Conservation (phyloP, 2,113 vertebrate species). For the Callocephalon fimbriatum region DNA sequence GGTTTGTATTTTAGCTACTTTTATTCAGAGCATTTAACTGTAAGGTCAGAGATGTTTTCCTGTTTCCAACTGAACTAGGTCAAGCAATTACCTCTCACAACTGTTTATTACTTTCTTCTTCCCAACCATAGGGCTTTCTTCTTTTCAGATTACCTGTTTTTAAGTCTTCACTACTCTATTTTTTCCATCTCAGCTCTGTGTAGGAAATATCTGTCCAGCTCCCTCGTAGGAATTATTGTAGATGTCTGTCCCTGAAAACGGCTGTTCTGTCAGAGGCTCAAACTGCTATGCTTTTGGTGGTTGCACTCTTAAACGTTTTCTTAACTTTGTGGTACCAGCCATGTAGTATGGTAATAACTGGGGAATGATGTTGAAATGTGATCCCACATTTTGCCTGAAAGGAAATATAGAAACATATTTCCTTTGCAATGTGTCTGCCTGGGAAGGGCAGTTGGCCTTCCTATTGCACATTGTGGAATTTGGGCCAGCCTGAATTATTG, state of each 20-base stretch:
- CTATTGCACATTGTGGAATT: neutral
- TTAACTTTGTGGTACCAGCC: neutral
- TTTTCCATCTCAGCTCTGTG: neutral
- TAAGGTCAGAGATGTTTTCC: neutral
- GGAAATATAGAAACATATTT: neutral
- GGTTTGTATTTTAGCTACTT: neutral
- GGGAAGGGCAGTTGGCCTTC: neutral
- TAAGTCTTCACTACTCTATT: neutral
- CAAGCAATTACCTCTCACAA: neutral
- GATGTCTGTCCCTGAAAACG: neutral
- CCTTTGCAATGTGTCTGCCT: neutral
- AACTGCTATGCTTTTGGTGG: neutral
- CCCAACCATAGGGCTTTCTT: neutral
- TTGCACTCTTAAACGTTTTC: neutral
- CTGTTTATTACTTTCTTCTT: neutral
- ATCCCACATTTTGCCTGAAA: neutral
- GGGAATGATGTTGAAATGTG: neutral
- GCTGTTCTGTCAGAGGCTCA: neutral
- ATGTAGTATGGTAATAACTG: neutral
- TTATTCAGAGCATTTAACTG: neutral
- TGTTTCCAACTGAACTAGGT: neutral
- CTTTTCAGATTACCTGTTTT: neutral
- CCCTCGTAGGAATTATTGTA: neutral
- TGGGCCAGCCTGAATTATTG: neutral
- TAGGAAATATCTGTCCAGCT: neutral